phyloP scores from a whole-genome alignment of 2,113 vertebrate genomes.

The Eudyptes chrysolophus region DNA sequence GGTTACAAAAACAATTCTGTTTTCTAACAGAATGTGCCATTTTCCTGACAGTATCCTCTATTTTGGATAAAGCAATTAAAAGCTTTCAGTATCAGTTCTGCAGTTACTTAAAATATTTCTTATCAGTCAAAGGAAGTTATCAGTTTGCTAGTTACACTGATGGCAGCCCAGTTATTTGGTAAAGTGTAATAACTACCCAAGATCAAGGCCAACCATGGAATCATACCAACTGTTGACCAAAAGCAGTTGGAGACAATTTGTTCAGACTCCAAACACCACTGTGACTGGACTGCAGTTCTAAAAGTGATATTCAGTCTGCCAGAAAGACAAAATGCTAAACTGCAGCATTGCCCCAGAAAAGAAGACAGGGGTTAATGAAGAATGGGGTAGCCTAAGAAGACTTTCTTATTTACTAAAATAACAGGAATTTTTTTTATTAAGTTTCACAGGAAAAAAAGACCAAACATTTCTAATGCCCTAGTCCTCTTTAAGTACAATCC shows the following conservation, averaged over 20 bases:
- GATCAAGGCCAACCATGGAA: background rate
- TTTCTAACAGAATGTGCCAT: background rate
- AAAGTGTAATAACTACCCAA: background rate
- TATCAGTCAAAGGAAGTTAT: background rate
- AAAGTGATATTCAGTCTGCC: background rate
- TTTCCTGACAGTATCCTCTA: background rate
- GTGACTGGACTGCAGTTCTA: background rate
- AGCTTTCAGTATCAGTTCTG: background rate
- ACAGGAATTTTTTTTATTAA: background rate
- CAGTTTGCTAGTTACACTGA: background rate
- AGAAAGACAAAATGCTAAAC: background rate
- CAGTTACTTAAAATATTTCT: background rate
- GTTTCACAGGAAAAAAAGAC: background rate
- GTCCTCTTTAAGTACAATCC: background rate
- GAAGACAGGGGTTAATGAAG: background rate
- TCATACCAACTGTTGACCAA: background rate
- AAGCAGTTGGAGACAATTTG: background rate
- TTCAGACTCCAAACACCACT: background rate
- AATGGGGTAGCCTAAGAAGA: background rate
- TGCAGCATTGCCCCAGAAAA: background rate
- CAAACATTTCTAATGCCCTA: background rate
- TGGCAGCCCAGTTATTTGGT: background rate
- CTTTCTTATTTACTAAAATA: background rate
- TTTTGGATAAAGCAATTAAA: background rate
- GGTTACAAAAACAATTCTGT: background rate